Percentiles rank a stretch among this genome's conserved stretches.
Evolutionary conservation across 2,888 invertebrate genomes (phyloP).

Genomic region (Apotomis betuletana): DNA sequence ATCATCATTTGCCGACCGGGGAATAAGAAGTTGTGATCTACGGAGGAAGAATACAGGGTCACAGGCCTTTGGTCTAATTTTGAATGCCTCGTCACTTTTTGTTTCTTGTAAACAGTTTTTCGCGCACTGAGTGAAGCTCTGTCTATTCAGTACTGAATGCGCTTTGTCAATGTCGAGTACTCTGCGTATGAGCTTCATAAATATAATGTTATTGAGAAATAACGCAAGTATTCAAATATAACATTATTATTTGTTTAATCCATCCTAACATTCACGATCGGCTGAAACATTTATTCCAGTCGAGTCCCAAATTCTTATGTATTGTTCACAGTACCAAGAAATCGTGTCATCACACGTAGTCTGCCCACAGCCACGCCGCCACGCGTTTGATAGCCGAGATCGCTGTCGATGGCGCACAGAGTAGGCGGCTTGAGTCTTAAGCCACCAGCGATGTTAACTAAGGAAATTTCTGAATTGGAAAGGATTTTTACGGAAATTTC

Average conservation of each 20-base stretch:
- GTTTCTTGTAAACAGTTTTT: too few relatives aligned
- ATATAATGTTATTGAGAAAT: too few relatives aligned
- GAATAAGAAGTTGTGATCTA: too few relatives aligned
- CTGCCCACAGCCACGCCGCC: slow-evolving; percentile 70
- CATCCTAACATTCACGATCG: slow-evolving; percentile 51
- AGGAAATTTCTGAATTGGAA: too few relatives aligned
- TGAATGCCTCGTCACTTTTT: too few relatives aligned
- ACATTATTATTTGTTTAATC: slow-evolving; percentile 24
- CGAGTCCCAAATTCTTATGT: slow-evolving; percentile 69
- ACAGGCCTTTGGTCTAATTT: too few relatives aligned
- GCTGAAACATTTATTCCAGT: slow-evolving; percentile 64
- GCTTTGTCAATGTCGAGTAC: too few relatives aligned
- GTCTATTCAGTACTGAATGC: too few relatives aligned
- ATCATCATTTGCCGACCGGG: too few relatives aligned
- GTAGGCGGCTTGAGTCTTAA: slow-evolving; percentile 46
- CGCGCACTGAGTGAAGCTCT: too few relatives aligned
- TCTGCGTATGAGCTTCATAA: too few relatives aligned
- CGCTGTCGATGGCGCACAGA: slow-evolving; percentile 43
- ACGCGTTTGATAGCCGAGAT: slow-evolving; percentile 67
- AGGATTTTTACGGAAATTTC: neutral
- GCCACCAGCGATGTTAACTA: slow-evolving; percentile 27
- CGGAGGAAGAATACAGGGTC: too few relatives aligned
- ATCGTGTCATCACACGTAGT: slow-evolving; percentile 76
- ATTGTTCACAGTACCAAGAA: slow-evolving; percentile 69
- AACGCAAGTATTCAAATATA: neutral